Evolutionary conservation across 2,797 vertebrate genomes (phyloP).

Genomic region (Anguilla obscura): DNA sequence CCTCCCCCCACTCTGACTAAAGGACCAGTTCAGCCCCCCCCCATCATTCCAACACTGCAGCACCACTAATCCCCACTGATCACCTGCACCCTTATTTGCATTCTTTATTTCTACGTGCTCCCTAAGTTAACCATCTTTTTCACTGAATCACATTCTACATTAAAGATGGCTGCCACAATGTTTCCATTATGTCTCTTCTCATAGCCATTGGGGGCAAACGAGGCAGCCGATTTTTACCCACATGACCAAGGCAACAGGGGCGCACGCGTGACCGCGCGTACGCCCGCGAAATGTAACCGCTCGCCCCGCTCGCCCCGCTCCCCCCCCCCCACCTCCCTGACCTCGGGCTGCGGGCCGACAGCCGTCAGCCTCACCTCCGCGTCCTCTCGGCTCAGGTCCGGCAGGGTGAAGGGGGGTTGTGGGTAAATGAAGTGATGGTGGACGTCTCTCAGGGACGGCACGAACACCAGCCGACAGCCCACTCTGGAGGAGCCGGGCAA

Average conservation of each 20-base stretch:
- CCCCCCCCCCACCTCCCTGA: too few species aligned
- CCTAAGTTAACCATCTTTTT: not conserved
- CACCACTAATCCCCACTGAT: not conserved
- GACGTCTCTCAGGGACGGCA: conserved; percentile 84
- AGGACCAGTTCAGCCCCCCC: not conserved
- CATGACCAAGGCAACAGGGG: not conserved
- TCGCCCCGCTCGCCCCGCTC: too few species aligned
- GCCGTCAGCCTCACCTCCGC: conserved; percentile 67
- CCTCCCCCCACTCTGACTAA: not conserved
- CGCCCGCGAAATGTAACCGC: not conserved
- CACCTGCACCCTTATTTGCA: not conserved
- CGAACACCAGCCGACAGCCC: conserved; percentile 80
- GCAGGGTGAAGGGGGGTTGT: conserved; percentile 81
- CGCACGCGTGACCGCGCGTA: not conserved
- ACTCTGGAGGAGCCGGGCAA: conserved; percentile 63
- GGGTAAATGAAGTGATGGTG: conserved; percentile 87
- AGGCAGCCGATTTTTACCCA: not conserved
- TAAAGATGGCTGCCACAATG: not conserved
- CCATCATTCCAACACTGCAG: not conserved
- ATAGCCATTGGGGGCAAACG: not conserved
- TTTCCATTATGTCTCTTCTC: not conserved
- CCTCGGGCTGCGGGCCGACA: not conserved
- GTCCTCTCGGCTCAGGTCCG: conserved; percentile 72
- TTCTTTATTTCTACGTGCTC: not conserved
- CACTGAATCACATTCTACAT: not conserved